Base-by-base conservation (phyloP, 2,797 vertebrate species). In the Ceyx erithaca region DNA sequence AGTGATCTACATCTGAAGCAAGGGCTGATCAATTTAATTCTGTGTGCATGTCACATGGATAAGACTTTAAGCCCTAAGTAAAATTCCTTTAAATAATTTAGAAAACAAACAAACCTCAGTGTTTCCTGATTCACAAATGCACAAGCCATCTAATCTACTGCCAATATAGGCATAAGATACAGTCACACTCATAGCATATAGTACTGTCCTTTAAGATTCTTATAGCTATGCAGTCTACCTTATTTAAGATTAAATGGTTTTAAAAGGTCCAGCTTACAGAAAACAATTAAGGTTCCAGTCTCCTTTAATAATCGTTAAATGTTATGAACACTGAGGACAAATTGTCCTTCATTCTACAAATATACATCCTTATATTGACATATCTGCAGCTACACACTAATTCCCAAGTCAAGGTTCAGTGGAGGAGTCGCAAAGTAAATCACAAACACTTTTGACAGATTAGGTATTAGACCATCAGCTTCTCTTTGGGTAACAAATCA, bases 131-230 rank as follows among this genome's bases (percentile, higher is more conserved):
- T 93, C 57, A 81, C 69, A 91, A 75, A 85, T 46, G 52, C 31
- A 43, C 28, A 41, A 2, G 3, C 13, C 71, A 66, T 41, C 49
- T 89, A 77, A 85, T 91, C 69, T 68, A 28, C 45, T 23, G 61
- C 41, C 92, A 89, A 89, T 89, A 92, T 30, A 87, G 28, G 45
- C 41, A 89, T 61, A 64, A 89, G 61, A 85, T 73, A 84, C 12
- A n/a, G 25, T 52, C 33, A 46, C 35, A 64, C 6, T 75, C 26
- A 57, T 63, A 67, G 25, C 1, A 1, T 40, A 45, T 2, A 48
- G 23, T 69, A 78, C 41, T 13, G 3, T 33, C 9, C 45, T 82
- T 89, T 52, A 63, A 72, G 54, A 73, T 67, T 86, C 26, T 58
- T 35, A 84, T 6, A 69, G 43, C 2, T 3, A 2, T 54, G 26